Percentiles rank a stretch among this genome's conserved stretches.
Conservation (phyloP, 2,888 invertebrate species). For the Acanthosepion lycidas region DNA sequence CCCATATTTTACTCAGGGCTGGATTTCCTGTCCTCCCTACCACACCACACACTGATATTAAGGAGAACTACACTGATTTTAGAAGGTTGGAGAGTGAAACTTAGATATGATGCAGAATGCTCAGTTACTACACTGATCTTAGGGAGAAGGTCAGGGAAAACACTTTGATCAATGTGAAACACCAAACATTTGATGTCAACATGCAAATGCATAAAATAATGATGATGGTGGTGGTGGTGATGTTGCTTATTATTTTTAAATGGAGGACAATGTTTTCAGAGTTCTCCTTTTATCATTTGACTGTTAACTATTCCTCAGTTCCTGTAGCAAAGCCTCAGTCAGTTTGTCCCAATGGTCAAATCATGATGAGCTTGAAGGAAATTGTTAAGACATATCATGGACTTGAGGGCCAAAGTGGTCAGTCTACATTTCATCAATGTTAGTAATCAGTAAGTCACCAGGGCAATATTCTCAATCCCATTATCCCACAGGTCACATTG, state of each 20-base stretch:
- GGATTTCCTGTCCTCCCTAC: no score
- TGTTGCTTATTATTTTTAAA: not conserved
- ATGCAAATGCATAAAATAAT: no score
- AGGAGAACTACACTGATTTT: no score
- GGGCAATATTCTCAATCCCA: not conserved
- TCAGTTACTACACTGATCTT: no score
- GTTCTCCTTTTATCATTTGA: not conserved
- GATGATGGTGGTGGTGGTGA: not conserved
- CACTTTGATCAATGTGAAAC: no score
- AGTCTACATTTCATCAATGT: not conserved
- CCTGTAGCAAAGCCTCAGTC: not conserved
- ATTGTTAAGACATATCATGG: not conserved
- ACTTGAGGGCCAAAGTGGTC: not conserved
- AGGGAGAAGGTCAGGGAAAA: no score
- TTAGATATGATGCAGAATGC: no score
- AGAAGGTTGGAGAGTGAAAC: no score
- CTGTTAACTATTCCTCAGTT: not conserved
- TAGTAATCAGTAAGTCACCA: not conserved
- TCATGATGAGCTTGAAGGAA: not conserved
- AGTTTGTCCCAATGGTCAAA: not conserved
- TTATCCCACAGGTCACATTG: not conserved
- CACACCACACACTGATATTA: no score
- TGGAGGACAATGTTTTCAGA: not conserved
- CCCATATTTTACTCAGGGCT: no score
- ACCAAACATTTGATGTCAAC: no score